These are phyloP conservation scores for Hydrocynus forskahlii DNA, from an alignment of 2,797 vertebrate genomes.

Conservation along the genomic window DNA sequence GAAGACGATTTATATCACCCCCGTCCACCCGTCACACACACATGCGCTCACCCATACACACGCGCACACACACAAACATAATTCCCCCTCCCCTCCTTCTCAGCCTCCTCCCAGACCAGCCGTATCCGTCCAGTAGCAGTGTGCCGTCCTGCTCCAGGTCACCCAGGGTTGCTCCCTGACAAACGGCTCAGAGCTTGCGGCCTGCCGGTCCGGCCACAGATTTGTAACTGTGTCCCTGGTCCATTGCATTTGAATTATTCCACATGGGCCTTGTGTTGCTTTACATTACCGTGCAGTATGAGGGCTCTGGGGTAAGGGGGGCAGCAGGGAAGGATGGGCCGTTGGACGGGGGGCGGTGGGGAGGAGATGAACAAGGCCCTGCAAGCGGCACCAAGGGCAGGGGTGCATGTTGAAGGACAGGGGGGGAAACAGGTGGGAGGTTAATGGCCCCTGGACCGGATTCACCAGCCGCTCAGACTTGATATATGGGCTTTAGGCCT, in stretches of 20 bases:
- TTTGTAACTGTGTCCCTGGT: slow-evolving; percentile 97
- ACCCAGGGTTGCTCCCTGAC: slow-evolving; percentile 87
- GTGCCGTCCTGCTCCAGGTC: slow-evolving; percentile 79
- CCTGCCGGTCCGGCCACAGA: slow-evolving; percentile 89
- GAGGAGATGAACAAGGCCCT: slow-evolving; percentile 82
- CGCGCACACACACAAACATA: slow-evolving; percentile 25
- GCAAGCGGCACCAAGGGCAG: slow-evolving; percentile 91
- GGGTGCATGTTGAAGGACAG: slow-evolving; percentile 91
- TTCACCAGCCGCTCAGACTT: slow-evolving; percentile 96
- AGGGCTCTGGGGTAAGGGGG: slow-evolving; percentile 61
- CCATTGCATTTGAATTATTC: slow-evolving; percentile 99
- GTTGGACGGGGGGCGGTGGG: slow-evolving; percentile 52
- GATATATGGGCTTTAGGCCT: slow-evolving; percentile 96
- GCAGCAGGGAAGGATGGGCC: slow-evolving; percentile 37
- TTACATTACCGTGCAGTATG: slow-evolving; percentile 71
- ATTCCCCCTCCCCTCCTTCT: slow-evolving; percentile 19
- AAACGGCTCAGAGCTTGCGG: slow-evolving; percentile 87
- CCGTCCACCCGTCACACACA: slow-evolving; percentile 33
- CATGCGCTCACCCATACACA: slow-evolving; percentile 45
- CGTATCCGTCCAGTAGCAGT: slow-evolving; percentile 64
- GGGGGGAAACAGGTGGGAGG: slow-evolving; percentile 99
- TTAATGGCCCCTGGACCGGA: slow-evolving; percentile 99
- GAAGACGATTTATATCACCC: slow-evolving; percentile 64
- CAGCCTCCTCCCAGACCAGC: slow-evolving; percentile 45
- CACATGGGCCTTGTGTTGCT: slow-evolving; percentile 76